Evolutionary conservation across 2,888 invertebrate genomes (phyloP), one percentile per base, ranked within the genome.

Genomic region (Clepsis dumicolana): DNA sequence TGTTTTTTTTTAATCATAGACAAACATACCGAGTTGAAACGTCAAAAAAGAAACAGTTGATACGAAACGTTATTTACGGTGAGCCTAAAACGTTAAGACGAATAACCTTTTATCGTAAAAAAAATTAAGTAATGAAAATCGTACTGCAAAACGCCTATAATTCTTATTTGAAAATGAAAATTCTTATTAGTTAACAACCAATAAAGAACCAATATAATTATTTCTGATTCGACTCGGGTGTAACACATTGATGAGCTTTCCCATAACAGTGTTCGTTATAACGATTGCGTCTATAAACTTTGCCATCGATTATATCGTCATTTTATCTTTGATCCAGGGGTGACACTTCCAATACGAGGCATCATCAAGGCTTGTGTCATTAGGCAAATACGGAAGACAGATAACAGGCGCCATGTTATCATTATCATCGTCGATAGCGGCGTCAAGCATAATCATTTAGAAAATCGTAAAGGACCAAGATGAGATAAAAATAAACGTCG

Each of bases 351-450:
- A 68, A 67, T 68, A 59, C 68, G 68, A 68, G 64, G 68, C 24
- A 63, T 70, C 70, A 70, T 70, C 70, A 70, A 70, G 66, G 70
- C 70, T 53, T 65, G 65, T 61, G 70, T 70, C 70, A 70, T 70
- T 70, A 66, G 66, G 70, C 41, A 66, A 70, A 70, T 66, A 70
- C 66, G 70, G 66, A 66, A 63, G 66, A 62, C 35, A 70, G 70
- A 70, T 70, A 70, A 70, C 70, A 70, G 66, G 61, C 70, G 70
- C 70, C 66, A 66, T 48, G 61, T 61, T 65, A 70, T 70, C 62
- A 70, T 66, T 62, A 66, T 57, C 62, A 66, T 70, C 54, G 27
- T n/a, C 65, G 70, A 68, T 68, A 68, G 44, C 68, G 68, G 57
- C 50, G 68, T 68, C 63, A 64, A 64, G 63, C n/a, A 61, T 64